phyloP scores from a whole-genome alignment of 2,113 vertebrate species.

The Chaetorhynchus papuensis region DNA sequence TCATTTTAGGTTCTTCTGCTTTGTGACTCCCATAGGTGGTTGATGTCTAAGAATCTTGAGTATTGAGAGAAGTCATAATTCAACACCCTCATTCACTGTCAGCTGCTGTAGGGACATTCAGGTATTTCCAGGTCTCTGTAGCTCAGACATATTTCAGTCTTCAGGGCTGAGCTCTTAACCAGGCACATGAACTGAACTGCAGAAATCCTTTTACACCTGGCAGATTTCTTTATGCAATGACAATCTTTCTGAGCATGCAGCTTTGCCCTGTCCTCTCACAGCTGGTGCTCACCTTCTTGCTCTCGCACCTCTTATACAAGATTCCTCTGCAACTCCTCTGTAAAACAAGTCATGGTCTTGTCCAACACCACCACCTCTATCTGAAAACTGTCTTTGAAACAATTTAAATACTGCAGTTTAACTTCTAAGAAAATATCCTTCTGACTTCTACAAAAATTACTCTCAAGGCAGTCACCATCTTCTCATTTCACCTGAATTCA shows the following conservation, averaged over 20 bases:
- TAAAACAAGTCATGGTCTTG: background rate
- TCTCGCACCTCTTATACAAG: background rate
- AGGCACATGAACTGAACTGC: background rate
- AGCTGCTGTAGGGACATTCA: background rate
- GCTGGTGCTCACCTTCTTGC: background rate
- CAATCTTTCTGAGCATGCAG: background rate
- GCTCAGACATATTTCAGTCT: background rate
- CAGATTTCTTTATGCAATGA: background rate
- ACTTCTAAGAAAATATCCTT: background rate
- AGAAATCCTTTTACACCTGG: background rate
- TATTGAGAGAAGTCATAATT: background rate
- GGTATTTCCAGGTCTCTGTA: background rate
- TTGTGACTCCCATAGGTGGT: background rate
- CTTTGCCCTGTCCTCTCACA: background rate
- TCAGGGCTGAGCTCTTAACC: background rate
- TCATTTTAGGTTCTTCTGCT: background rate
- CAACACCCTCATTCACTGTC: background rate
- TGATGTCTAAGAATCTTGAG: background rate
- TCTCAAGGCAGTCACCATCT: background rate
- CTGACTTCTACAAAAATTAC: background rate
- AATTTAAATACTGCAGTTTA: background rate
- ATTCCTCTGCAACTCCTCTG: background rate
- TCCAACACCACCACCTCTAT: rapidly evolving
- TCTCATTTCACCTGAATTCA: background rate
- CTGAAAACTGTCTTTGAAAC: background rate